Evolutionary conservation across 2,113 vertebrate genomes (phyloP).

Genomic region (Dipodomys stephensi): DNA sequence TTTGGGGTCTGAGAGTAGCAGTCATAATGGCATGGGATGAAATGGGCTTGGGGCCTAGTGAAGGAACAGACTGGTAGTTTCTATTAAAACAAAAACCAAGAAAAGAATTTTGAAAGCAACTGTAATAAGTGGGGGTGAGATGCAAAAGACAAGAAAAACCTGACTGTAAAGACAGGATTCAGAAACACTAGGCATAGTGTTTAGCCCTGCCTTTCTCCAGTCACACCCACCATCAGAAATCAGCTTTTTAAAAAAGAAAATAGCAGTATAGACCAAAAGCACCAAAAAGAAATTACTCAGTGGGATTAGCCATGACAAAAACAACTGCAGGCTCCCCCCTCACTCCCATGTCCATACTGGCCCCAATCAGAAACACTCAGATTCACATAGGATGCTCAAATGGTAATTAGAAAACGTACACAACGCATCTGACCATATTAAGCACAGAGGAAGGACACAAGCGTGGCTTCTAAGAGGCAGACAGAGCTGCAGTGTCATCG

Average conservation of each 20-base stretch:
- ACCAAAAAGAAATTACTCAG: not conserved
- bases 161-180: not conserved
- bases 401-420: not conserved
- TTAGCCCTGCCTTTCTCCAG: not conserved
- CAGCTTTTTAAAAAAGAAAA: not conserved
- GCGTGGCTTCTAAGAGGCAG: not conserved
- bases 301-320: conserved; percentile 4
- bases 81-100: conserved; percentile 1
- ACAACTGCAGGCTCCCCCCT: not conserved
- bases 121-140: not conserved
- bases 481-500: not conserved
- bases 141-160: not conserved
- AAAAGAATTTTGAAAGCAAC: not conserved
- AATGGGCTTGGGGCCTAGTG: not conserved
- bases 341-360: not conserved
- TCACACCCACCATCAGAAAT: conserved; percentile 12
- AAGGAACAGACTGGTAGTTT: not conserved
- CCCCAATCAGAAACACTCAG: conserved; percentile 16
- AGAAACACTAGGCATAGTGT: not conserved
- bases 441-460: not conserved
- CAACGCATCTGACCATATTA: not conserved
- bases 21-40: not conserved
- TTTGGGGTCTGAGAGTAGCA: not conserved
- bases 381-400: not conserved
- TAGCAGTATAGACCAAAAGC: not conserved